A percentile compares a stretch with the other conserved stretches of the same genome.
Conservation (phyloP, 2,888 invertebrate genomes). For the Stenodema calcarata region DNA sequence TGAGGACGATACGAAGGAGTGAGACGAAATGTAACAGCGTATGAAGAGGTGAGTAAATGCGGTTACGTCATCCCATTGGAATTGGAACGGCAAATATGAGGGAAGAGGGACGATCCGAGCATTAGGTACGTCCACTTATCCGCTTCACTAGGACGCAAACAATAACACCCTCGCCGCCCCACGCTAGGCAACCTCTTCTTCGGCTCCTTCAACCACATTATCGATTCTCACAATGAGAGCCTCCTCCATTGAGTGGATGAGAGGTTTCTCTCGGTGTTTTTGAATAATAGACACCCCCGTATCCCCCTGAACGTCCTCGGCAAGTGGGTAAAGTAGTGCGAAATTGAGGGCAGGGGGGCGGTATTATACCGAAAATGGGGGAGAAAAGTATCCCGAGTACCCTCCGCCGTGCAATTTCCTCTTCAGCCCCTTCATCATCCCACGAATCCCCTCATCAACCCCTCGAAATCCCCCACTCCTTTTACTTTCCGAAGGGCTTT, state of each 20-base stretch:
- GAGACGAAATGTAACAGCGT: not conserved
- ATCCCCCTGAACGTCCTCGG: not conserved
- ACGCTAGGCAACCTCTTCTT: not conserved
- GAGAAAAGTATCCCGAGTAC: not conserved
- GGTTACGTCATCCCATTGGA: not conserved
- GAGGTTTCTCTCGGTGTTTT: conserved; percentile 4
- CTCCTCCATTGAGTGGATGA: not conserved
- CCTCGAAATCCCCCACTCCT: not conserved
- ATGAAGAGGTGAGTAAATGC: not conserved
- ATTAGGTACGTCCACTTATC: not conserved
- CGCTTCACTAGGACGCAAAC: conserved; percentile 1
- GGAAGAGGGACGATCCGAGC: not conserved
- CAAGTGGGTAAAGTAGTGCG: not conserved
- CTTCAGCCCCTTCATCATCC: not conserved
- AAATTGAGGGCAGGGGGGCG: not conserved
- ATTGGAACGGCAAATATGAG: not conserved
- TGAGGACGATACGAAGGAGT: too few species aligned
- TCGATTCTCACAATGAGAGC: conserved; percentile 16
- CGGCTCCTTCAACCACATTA: not conserved
- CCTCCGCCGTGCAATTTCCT: not conserved
- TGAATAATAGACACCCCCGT: conserved; percentile 17
- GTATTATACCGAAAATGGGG: not conserved
- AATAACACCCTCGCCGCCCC: not conserved
- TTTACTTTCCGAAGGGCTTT: not conserved
- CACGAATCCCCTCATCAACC: not conserved